Evolutionary conservation across 1,140 invertebrate genomes (phyloP).

Genomic region (Lordiphosa mommai): DNA sequence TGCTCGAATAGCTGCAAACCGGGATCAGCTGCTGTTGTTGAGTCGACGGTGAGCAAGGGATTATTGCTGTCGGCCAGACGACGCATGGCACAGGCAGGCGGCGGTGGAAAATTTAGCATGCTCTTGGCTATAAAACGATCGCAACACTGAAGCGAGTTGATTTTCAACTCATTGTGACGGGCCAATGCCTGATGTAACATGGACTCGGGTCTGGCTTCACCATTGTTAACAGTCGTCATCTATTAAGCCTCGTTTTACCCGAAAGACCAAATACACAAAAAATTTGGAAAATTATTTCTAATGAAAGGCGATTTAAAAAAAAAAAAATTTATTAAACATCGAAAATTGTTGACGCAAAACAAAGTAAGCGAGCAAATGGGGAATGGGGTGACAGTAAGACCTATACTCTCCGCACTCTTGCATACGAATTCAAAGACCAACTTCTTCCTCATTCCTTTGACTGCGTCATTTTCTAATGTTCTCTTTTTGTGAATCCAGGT

Average conservation of each 20-base stretch:
- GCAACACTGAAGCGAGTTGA: not conserved
- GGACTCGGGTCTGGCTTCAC: not conserved
- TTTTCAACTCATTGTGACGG: conserved; percentile 1
- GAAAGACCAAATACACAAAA: not conserved
- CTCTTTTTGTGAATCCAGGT: too few relatives aligned
- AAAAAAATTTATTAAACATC: too few relatives aligned
- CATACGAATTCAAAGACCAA: too few relatives aligned
- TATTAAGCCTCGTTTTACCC: not conserved
- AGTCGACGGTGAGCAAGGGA: too few relatives aligned
- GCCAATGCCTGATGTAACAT: conserved; percentile 4
- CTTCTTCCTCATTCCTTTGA: too few relatives aligned
- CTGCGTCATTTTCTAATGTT: too few relatives aligned
- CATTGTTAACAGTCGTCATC: not conserved
- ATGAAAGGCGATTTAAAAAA: too few relatives aligned
- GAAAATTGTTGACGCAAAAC: too few relatives aligned
- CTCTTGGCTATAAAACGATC: conserved; percentile 16
- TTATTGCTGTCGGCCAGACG: not conserved
- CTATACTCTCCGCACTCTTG: too few relatives aligned
- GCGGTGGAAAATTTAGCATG: conserved; percentile 35
- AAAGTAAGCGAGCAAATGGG: too few relatives aligned
- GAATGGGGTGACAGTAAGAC: not conserved
- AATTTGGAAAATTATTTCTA: too few relatives aligned
- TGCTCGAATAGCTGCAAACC: conserved; percentile 28
- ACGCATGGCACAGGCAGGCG: not conserved
- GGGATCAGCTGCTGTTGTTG: too few relatives aligned